These are phyloP conservation scores for Elephantulus edwardii DNA, from an alignment of 2,113 vertebrate genomes.

Conservation along the genomic window DNA sequence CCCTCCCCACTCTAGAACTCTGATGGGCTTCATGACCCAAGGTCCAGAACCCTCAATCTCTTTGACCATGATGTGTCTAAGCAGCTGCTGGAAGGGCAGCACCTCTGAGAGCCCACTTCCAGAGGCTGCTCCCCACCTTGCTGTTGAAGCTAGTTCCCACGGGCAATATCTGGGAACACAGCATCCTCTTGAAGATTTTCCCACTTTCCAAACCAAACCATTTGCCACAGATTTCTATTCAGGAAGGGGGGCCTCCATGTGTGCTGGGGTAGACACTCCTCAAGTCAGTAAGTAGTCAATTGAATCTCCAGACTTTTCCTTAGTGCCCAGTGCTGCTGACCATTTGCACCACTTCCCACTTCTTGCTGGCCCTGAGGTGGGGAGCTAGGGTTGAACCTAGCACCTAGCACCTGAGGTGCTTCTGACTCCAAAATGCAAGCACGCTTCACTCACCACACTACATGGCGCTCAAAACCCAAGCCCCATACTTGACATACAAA, in stretches of 20 bases:
- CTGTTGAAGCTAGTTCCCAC: too few species aligned
- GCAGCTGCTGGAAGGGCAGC: too few species aligned
- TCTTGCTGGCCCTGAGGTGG: accelerated
- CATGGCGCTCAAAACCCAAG: accelerated
- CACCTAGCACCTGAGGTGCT: accelerated
- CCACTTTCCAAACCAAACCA: not conserved
- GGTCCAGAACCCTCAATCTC: not conserved
- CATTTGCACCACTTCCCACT: too few species aligned
- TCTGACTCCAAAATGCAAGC: not conserved
- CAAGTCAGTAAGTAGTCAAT: too few species aligned
- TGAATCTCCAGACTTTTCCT: too few species aligned
- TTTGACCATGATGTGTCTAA: accelerated
- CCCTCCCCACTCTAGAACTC: not conserved
- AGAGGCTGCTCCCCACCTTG: accelerated
- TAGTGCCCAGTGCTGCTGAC: too few species aligned
- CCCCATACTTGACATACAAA: accelerated
- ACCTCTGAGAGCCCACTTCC: not conserved
- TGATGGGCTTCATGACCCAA: not conserved
- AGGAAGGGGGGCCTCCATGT: not conserved
- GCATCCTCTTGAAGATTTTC: not conserved
- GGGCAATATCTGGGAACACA: not conserved
- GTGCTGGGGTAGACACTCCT: too few species aligned
- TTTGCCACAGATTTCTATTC: not conserved
- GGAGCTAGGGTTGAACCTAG: too few species aligned
- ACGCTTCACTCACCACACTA: not conserved